Evolutionary conservation across 1,140 invertebrate species (phyloP).

Genomic region (Colletes gigas): DNA sequence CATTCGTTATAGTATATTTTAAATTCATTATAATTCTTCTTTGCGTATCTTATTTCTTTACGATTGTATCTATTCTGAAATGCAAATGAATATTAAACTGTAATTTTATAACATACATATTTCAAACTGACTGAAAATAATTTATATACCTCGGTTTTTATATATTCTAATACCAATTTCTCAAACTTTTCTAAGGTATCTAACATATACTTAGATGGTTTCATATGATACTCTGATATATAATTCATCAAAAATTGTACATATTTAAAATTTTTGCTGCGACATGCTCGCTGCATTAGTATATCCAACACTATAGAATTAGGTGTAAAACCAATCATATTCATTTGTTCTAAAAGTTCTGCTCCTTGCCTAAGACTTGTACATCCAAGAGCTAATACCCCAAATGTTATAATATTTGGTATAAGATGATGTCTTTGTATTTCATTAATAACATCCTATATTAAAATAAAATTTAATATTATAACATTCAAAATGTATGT

Average conservation of each 20-base stretch:
- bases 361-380: constrained; percentile 82
- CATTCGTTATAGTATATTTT: not conserved
- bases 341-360: constrained; percentile 87
- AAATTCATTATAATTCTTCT: not conserved
- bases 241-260: constrained; percentile 86
- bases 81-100: not conserved
- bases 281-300: constrained; percentile 84
- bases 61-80: not conserved
- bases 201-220: constrained; percentile 82
- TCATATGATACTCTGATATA: constrained; percentile 83
- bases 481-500: constrained; percentile 30
- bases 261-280: constrained; percentile 83
- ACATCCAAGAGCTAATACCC: constrained; percentile 91
- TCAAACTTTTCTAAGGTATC: constrained; percentile 82
- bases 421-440: constrained; percentile 83
- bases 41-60: not conserved
- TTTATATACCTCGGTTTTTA: constrained; percentile 78
- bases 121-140: constrained; percentile 20
- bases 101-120: not conserved
- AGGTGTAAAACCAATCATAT: constrained; percentile 84
- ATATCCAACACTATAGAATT: constrained; percentile 88
- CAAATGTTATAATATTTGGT: constrained; percentile 92
- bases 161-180: constrained; percentile 72
- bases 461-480: constrained; percentile 36
- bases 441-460: constrained; percentile 84